These are phyloP conservation scores for Electrophaes corylata DNA, from an alignment of 2,888 invertebrate genomes.

Conservation along the genomic window DNA sequence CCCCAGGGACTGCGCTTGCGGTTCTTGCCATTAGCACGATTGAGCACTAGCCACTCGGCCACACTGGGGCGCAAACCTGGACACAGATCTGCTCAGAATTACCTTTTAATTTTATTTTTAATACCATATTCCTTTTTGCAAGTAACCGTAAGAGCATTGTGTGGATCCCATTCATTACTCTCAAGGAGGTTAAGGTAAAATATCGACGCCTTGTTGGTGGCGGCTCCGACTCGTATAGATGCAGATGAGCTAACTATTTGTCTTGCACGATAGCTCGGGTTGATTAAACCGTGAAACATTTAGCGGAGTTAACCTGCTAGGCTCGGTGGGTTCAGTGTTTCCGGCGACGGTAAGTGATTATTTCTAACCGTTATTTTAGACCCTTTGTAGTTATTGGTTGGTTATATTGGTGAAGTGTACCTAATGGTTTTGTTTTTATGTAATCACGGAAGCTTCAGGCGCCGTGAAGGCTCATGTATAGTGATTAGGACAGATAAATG, in stretches of 20 bases:
- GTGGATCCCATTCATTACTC: conserved; percentile 44
- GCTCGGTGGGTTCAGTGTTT: conserved; percentile 41
- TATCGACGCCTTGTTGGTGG: conserved; percentile 72
- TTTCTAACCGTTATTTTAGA: conserved; percentile 31
- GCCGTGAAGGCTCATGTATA: conserved; percentile 61
- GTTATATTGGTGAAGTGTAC: conserved; percentile 36
- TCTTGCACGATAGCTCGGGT: conserved; percentile 80
- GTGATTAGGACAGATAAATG: conserved; percentile 83
- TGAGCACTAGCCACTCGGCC: conserved; percentile 59
- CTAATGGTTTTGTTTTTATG: conserved; percentile 50
- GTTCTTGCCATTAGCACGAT: conserved; percentile 79
- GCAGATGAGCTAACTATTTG: conserved; percentile 84
- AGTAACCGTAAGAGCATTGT: conserved; percentile 36
- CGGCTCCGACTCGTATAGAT: conserved; percentile 79
- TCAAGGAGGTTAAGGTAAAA: conserved; percentile 63
- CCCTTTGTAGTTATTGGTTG: conserved; percentile 16
- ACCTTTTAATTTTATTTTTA: conserved; percentile 35
- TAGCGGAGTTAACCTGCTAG: conserved; percentile 68
- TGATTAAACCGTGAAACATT: conserved; percentile 83
- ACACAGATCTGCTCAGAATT: conserved; percentile 38
- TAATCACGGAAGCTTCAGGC: conserved; percentile 53
- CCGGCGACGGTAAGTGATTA: conserved; percentile 35
- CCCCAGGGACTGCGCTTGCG: conserved; percentile 74
- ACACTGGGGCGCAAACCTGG: conserved; percentile 27
- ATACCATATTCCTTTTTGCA: conserved; percentile 27